Evolutionary conservation across 1,140 invertebrate genomes (phyloP).

Genomic region (Calephelis nemesis): DNA sequence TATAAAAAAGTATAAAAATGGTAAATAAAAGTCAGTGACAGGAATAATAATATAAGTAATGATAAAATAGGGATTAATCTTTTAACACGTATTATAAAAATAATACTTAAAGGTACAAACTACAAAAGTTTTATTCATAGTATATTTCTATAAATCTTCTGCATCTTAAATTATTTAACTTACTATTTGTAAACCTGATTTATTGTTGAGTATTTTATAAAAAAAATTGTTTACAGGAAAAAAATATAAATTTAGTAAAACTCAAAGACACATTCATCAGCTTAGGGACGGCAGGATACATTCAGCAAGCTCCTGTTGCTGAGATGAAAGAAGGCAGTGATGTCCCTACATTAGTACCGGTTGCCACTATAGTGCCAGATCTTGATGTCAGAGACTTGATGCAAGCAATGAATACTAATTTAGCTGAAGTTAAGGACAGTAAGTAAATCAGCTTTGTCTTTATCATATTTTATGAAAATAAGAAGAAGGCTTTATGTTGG

Average conservation of each 20-base stretch:
- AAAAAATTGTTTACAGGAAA: constrained; percentile 58
- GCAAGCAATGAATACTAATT: constrained; percentile 48
- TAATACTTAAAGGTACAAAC: too few relatives aligned
- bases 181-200: too few relatives aligned
- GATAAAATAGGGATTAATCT: too few relatives aligned
- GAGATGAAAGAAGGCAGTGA: constrained; percentile 61
- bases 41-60: too few relatives aligned
- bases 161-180: too few relatives aligned
- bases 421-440: constrained; percentile 65
- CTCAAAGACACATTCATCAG: constrained; percentile 71
- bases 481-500: too few relatives aligned
- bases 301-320: constrained; percentile 63
- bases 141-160: too few relatives aligned
- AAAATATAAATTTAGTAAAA: constrained; percentile 58
- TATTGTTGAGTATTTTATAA: not conserved
- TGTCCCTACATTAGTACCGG: constrained; percentile 60
- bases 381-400: constrained; percentile 66
- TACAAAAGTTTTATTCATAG: too few relatives aligned
- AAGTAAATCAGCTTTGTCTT: constrained; percentile 35
- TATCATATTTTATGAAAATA: not conserved
- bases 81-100: too few relatives aligned
- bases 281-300: constrained; percentile 68
- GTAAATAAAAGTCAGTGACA: too few relatives aligned
- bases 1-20: too few relatives aligned
- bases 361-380: constrained; percentile 73